Conservation (phyloP, 1,140 invertebrate species). For the Drosophila lowei region DNA sequence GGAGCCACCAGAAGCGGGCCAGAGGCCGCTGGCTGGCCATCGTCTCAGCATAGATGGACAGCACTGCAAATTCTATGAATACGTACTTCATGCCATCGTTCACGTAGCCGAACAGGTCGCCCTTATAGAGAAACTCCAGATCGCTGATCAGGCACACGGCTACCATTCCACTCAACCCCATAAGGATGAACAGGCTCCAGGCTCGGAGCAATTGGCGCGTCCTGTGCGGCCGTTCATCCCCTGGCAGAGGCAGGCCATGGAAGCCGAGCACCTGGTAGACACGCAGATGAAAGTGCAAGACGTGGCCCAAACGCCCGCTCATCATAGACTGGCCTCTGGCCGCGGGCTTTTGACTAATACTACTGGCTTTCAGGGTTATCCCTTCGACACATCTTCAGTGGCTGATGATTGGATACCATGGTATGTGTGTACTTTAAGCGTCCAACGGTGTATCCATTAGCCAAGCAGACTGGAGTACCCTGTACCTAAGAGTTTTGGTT, state of each 20-base stretch:
- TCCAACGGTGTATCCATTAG: too few relatives aligned
- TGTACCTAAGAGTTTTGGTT: too few relatives aligned
- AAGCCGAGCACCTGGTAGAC: conserved; percentile 65
- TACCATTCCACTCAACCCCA: conserved; percentile 14
- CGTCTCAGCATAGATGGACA: conserved; percentile 60
- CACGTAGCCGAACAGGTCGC: conserved; percentile 56
- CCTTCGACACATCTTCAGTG: not conserved
- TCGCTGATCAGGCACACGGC: conserved; percentile 31
- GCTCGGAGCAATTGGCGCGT: not conserved
- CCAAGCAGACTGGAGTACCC: too few relatives aligned
- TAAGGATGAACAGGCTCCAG: conserved; percentile 44
- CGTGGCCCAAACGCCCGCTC: conserved; percentile 35
- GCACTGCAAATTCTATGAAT: conserved; percentile 54
- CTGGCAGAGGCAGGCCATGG: conserved; percentile 45
- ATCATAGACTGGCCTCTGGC: conserved; percentile 43
- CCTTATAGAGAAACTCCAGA: conserved; percentile 51
- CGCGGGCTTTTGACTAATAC: not conserved
- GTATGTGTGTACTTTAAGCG: too few relatives aligned
- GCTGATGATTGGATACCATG: too few relatives aligned
- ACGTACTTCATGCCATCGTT: conserved; percentile 64
- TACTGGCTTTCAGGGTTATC: not conserved
- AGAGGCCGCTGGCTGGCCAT: conserved; percentile 31
- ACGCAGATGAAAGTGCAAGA: conserved; percentile 60
- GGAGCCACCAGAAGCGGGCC: conserved; percentile 59
- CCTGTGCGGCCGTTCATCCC: conserved; percentile 1